phyloP scores from a whole-genome alignment of 2,797 vertebrate species.

The Knipowitschia caucasica region DNA sequence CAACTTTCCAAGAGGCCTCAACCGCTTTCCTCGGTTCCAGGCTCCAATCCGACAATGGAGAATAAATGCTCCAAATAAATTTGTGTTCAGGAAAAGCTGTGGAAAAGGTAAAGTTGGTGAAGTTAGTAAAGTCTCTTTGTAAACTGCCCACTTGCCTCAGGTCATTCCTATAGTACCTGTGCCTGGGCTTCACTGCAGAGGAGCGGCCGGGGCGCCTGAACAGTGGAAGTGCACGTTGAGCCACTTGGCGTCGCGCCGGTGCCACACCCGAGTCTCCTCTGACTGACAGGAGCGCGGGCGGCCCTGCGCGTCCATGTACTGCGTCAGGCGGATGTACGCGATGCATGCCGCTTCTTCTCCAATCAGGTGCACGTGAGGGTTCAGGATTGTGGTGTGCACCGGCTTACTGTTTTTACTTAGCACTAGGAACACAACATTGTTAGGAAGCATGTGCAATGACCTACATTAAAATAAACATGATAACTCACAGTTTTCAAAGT shows the following conservation, averaged over 20 bases:
- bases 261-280: conserved; percentile 97
- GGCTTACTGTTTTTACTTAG: conserved; percentile 99
- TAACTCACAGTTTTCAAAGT: conserved; percentile 95
- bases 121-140: conserved; percentile 7
- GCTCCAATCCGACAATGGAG: conserved; percentile 71
- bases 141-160: too few relatives aligned
- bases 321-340: conserved; percentile 97
- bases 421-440: conserved; percentile 67
- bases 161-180: conserved; percentile 33
- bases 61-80: conserved; percentile 75
- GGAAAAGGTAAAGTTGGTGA: neutral
- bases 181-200: conserved; percentile 89
- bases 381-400: conserved; percentile 98
- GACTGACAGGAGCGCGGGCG: conserved; percentile 96
- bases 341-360: conserved; percentile 98
- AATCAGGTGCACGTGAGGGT: conserved; percentile 96
- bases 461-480: neutral
- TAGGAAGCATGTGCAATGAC: neutral
- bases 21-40: conserved; percentile 77
- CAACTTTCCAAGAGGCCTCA: conserved; percentile 81
- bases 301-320: conserved; percentile 94
- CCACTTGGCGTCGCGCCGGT: conserved; percentile 96
- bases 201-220: conserved; percentile 96
- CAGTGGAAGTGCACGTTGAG: conserved; percentile 99
- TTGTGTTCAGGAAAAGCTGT: conserved; percentile 74